Conservation (phyloP, 2,888 invertebrate species). For the Anthrax anthrax region DNA sequence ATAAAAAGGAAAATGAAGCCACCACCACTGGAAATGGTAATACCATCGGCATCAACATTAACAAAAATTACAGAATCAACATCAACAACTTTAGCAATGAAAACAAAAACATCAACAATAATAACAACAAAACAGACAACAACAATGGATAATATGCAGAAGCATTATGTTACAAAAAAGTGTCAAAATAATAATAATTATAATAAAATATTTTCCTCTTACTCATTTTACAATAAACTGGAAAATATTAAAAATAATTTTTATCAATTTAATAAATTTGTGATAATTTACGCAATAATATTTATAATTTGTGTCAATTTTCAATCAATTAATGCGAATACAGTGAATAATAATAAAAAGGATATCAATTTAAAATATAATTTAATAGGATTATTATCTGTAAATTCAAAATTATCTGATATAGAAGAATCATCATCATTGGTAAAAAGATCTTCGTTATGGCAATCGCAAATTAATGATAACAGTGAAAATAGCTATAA, state of each 20-base stretch:
- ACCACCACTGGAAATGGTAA: not conserved
- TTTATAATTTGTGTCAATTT: not conserved
- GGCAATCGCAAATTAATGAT: too few species aligned
- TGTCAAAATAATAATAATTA: too few species aligned
- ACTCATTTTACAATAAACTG: too few species aligned
- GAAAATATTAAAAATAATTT: too few species aligned
- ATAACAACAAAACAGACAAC: too few species aligned
- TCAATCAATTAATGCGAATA: not conserved
- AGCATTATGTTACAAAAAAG: too few species aligned
- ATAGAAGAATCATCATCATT: too few species aligned
- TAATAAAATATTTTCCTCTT: too few species aligned
- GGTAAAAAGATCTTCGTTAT: too few species aligned
- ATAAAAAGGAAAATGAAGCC: not conserved
- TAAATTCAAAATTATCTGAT: not conserved
- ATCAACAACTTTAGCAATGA: not conserved
- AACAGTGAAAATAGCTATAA: too few species aligned
- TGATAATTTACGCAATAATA: not conserved
- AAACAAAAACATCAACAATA: not conserved
- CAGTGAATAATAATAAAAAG: not conserved
- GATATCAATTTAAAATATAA: not conserved
- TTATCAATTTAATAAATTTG: not conserved
- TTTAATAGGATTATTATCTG: not conserved
- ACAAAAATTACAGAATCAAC: not conserved
- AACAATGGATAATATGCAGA: too few species aligned
- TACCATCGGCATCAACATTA: not conserved